Evolutionary conservation across 2,797 vertebrate genomes (phyloP), one percentile per base, ranked within the genome.

Genomic region (Takifugu ocellatus): DNA sequence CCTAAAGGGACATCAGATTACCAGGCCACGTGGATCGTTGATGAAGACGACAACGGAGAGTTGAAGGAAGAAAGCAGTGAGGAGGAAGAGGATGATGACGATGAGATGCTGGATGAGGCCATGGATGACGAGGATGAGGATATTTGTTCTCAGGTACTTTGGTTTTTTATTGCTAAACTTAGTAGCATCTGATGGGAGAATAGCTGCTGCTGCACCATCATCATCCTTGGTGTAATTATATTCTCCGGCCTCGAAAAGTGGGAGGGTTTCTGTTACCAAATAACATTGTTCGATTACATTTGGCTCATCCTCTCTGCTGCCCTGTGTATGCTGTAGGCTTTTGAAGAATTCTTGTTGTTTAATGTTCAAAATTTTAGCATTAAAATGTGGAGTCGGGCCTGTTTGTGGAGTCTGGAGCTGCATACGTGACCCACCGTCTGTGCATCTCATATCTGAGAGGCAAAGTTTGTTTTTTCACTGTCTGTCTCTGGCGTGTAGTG

Each of bases 1-100:
- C 97, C 95, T 5, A 98, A 94, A 86, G 97, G 97, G 67, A 98
- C 93, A 0, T 99, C 97, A 0, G 94, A 88, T 66, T 99, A 99
- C 77, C 97, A 99, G 82, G 97, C 97, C 54, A 88, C 92, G 0
- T 99, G 97, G 97, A 98, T 99, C 61, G 84, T 94, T 21, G 92
- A 88, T 26, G 90, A 90, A 27, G 87, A 66, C 14, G 89, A 87
- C 3, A 68, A 69, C 6, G 75, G 52, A 2, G 89, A 91, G 0
- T 65, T 74, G 14, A 78, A 87, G 4, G 81, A 79, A 2, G 87
- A 91, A 2, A 92, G 92, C 33, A 89, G 87, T 17, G 87, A 88
- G 1, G 88, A 88, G 2, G 88, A 87, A 1, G 84, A 89, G 5
- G 88, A 91, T 0, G 86, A 88, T 1, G 85, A 21, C 21, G 21